Base-by-base conservation (phyloP, 2,113 vertebrate species). In the Tilapia sparmanii region DNA sequence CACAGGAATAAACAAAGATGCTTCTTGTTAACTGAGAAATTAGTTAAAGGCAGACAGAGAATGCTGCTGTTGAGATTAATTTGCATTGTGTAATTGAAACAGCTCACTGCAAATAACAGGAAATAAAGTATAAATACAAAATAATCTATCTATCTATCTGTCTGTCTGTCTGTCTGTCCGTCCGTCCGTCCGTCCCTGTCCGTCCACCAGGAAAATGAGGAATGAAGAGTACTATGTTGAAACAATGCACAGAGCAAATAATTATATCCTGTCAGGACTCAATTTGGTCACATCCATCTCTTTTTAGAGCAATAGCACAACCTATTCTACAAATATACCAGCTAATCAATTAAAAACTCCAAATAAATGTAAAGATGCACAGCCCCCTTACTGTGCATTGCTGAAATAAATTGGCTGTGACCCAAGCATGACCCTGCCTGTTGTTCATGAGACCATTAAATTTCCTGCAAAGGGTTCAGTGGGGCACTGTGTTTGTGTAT, bases 371-470 rank as follows among this genome's bases (percentile, higher is more conserved):
- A 95, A 94, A 94, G 91, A 91, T 92, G 91, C 88, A 82, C 78
- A 80, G 59, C 86, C 86, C 91, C 93, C 86, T 88, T 88, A 68
- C 92, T 76, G 93, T 31, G 87, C 90, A 90, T 88, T 90, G 90
- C 91, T 88, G 94, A 95, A 95, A 95, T 96, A 96, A 96, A 97
- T 95, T 97, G 93, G 92, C 89, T 95, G 85, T 95, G 96, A 96
- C 96, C 96, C 87, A 84, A 93, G 92, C 86, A 92, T 95, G 96
- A 97, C 95, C 96, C 93, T 40, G 84, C 92, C 94, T 93, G 94
- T 96, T 96, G 96, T 96, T 96, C 96, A 96, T 93, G 94, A 95
- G 95, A 95, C 94, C 95, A 95, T 94, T 95, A 96, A 95, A 96
- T 95, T 93, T 92, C 91, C 91, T 93, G 87, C 91, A 94, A 96